Evolutionary conservation across 2,113 vertebrate genomes (phyloP), one percentile per base, ranked within the genome.

Genomic region (Nannobrachium achirus): DNA sequence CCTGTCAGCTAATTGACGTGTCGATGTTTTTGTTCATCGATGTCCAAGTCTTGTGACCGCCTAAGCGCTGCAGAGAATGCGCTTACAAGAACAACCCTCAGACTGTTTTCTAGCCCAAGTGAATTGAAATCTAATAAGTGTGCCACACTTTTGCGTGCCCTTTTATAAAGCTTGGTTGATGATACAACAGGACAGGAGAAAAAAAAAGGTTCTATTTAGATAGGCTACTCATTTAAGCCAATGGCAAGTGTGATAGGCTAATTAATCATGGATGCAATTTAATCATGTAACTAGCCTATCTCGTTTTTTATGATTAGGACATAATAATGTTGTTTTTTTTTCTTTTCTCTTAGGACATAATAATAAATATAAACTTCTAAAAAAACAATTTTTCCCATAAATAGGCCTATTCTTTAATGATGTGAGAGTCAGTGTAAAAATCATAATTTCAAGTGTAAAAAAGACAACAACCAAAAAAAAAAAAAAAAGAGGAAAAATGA

Each of bases 31-130:
- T 89, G 71, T 70, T 80, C 78, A 66, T 62, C 76, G 73, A 87
- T 87, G 86, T 61, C 63, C 70, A 71, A 66, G 89, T 92, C 87
- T 90, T 90, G 87, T 91, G 89, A 90, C 84, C 86, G 75, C 69
- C 66, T 89, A 86, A 89, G 88, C 76, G 62, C 80, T 59, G 72
- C 72, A 79, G 76, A 82, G 74, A 86, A 82, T 76, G 84, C 75
- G 69, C 71, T 78, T 73, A 58, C 66, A 76, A 69, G 65, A 80
- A 77, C 83, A 84, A 72, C 80, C 75, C 72, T 63, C 57, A 59
- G 52, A 11, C 41, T 67, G 33, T 38, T 53, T 25, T 51, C 48
- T 53, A 45, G 25, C 16, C 51, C 14, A 38, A 13, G 4, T 55
- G 10, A 66, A n/a, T 7, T 18, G 0, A 80, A 14, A 50, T 25